Percentiles rank a stretch among this genome's conserved stretches.
phyloP scores from a whole-genome alignment of 2,113 vertebrate genomes.

The Hippocampus comes region DNA sequence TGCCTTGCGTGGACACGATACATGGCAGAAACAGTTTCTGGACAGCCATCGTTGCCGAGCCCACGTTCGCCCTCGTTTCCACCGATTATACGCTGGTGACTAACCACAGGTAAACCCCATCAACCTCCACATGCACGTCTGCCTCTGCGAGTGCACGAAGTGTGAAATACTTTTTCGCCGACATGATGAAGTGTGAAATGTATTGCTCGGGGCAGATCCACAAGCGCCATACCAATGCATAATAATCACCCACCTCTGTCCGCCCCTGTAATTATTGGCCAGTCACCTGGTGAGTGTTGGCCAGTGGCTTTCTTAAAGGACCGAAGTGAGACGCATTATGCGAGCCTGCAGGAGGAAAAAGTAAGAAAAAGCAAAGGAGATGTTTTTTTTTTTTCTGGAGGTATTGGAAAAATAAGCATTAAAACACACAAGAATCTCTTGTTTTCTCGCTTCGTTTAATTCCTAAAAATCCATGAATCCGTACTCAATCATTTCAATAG shows the following conservation, averaged over 20 bases:
- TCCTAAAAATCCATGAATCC: background rate
- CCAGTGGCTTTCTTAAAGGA: conserved; percentile 25
- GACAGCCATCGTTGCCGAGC: background rate
- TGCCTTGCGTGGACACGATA: background rate
- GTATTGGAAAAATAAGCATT: background rate
- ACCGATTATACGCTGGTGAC: background rate
- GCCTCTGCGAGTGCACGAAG: conserved; percentile 52
- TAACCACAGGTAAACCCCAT: conserved; percentile 48
- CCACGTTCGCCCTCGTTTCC: background rate
- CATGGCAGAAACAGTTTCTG: background rate
- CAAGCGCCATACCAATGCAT: conserved; percentile 58
- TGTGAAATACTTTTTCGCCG: conserved; percentile 63
- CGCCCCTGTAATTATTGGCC: conserved; percentile 53
- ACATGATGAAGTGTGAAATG: conserved; percentile 71
- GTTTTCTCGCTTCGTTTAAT: background rate
- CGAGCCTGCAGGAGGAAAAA: background rate
- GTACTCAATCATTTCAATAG: background rate
- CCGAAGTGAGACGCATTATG: conserved; percentile 33
- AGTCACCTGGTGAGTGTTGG: conserved; percentile 49
- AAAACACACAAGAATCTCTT: background rate
- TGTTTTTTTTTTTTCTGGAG: background rate
- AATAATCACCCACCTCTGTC: conserved; percentile 57
- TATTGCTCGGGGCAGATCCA: conserved; percentile 49
- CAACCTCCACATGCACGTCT: conserved; percentile 46
- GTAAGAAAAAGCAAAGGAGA: background rate